Base-by-base conservation (phyloP, 1,140 invertebrate genomes). In the Rhyacophila brunnea region DNA sequence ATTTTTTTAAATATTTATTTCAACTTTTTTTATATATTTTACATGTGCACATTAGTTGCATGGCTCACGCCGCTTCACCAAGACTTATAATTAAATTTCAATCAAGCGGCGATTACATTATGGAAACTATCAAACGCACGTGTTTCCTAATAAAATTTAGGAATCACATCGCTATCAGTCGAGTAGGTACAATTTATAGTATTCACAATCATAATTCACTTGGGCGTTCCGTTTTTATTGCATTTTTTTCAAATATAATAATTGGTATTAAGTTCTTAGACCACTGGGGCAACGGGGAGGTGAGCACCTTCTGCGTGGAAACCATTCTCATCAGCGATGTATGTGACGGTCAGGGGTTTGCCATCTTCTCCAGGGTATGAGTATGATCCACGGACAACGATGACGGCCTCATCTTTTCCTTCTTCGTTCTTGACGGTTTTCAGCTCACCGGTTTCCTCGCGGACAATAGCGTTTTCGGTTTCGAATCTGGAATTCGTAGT, bases 301-400 rank as follows among this genome's bases (percentile, higher is more conserved):
- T 90, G 88, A 35, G 83, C 82, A 18, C 89, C 88, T 51, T 83
- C 74, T 1, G 88, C 86, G 60, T 86, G 86, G 76, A 90, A 92
- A 10, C 89, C 89, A 58, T 87, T 86, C 68, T 91, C 87, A 64
- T 91, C 89, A 20, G 90, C 90, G 19, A 85, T 83, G 79, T 92
- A 93, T 3, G 81, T 83, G 17, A 93, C 70, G 3, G 79, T 77
- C 55, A 89, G 83, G 44, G 83, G 74, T 18, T 85, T 78, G 0
- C 90, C 90, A 64, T 91, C 87, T 1, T 86, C 84, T 15, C 84
- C 85, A 4, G 83, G 86, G 75, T 90, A 93, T 4, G 84, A 86
- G 74, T 23, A 64, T 11, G 62, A 60, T 56, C 62, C 62, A 23
- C 23, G 50, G 63, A 76, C 67, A 49, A 71, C 71, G 6, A 79